phyloP scores from a whole-genome alignment of 30 jellyfish, hydroid and myxozoan species.

The Pseudorhiza aurosa region DNA sequence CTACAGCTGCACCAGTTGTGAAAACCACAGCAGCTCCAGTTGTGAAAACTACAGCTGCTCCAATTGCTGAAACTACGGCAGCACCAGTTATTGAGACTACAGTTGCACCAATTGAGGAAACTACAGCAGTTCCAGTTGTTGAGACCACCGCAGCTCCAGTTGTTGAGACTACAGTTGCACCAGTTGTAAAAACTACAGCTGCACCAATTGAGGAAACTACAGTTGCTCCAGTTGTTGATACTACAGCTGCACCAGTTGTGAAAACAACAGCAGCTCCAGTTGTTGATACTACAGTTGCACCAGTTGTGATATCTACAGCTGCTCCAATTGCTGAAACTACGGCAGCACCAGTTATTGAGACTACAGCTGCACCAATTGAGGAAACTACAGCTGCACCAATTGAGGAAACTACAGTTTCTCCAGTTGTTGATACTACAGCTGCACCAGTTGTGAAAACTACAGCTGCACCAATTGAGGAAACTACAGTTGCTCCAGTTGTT shows the following conservation, averaged over 20 bases:
- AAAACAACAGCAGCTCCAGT: conserved; percentile 50
- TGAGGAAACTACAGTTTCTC: conserved; percentile 29
- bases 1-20: conserved; percentile 57
- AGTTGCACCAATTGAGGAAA: conserved; percentile 25
- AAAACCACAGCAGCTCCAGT: conserved; percentile 36
- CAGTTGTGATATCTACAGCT: conserved; percentile 14
- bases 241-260: conserved; percentile 51
- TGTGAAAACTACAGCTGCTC: conserved; percentile 38
- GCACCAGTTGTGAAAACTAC: conserved; percentile 42
- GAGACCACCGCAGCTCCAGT: conserved; percentile 52
- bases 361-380: conserved; percentile 13
- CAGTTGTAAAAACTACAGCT: conserved; percentile 12
- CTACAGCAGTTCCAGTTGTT: conserved; percentile 33
- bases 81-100: conserved; percentile 33
- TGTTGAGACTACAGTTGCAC: conserved; percentile 38
- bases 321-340: conserved; percentile 30
- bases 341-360: conserved; percentile 19
- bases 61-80: conserved; percentile 41
- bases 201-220: conserved; percentile 49
- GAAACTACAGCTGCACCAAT: conserved; percentile 43
- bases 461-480: conserved; percentile 42
- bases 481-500: conserved; percentile 46
- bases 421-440: conserved; percentile 41
- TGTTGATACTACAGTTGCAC: conserved; percentile 35
- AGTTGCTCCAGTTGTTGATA: conserved; percentile 50